phyloP scores from a whole-genome alignment of 2,113 vertebrate species.

The Cranoglanis bouderius region DNA sequence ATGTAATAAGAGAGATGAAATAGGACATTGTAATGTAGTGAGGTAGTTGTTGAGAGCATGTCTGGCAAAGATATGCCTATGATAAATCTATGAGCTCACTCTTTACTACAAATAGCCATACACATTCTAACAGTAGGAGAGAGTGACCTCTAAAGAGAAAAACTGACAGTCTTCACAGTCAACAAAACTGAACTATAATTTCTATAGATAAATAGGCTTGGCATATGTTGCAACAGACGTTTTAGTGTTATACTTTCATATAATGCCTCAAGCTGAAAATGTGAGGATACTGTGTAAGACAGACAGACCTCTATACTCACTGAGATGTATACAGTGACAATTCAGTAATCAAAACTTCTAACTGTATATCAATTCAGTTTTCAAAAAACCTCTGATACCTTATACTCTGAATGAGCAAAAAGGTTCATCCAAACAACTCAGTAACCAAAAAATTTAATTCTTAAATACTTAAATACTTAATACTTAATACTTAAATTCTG shows the following conservation, averaged over 20 bases:
- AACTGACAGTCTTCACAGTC: not conserved
- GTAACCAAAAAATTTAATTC: not conserved
- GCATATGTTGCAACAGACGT: not conserved
- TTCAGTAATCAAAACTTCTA: not conserved
- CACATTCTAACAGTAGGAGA: slow-evolving; percentile 44
- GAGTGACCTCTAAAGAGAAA: slow-evolving; percentile 31
- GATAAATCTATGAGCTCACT: slow-evolving; percentile 49
- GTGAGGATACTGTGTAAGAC: not conserved
- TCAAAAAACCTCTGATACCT: not conserved
- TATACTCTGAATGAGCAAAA: not conserved
- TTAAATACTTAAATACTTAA: too few species aligned
- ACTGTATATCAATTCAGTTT: not conserved
- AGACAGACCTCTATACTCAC: not conserved
- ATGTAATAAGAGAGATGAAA: slow-evolving; percentile 30
- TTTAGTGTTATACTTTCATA: not conserved
- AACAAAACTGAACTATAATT: not conserved
- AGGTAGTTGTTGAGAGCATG: slow-evolving; percentile 32
- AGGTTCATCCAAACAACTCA: not conserved
- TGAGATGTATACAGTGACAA: not conserved
- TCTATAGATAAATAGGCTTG: not conserved
- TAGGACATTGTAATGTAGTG: slow-evolving; percentile 42
- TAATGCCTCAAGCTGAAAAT: not conserved
- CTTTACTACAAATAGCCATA: slow-evolving; percentile 51
- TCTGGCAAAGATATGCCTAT: slow-evolving; percentile 36
- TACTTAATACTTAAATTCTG: too few species aligned